phyloP scores from a whole-genome alignment of 2,797 vertebrate species.

The Heterohyrax brucei region DNA sequence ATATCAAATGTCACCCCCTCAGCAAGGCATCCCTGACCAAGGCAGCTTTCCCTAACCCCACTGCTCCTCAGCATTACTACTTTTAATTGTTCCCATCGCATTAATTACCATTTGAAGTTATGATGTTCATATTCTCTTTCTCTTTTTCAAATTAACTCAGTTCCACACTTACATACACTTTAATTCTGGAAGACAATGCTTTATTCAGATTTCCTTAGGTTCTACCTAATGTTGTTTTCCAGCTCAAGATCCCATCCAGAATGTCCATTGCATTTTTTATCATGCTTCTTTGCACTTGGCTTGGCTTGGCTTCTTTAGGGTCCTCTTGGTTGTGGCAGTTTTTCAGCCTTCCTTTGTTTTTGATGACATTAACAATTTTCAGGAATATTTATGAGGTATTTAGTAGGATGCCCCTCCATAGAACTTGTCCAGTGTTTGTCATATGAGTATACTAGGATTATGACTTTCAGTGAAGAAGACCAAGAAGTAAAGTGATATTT shows the following conservation, averaged over 20 bases:
- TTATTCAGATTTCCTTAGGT: conserved; percentile 20
- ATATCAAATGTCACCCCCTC: background rate
- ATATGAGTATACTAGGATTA: background rate
- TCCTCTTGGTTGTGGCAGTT: background rate
- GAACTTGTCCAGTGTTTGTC: background rate
- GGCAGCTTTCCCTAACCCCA: background rate
- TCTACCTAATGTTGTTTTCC: background rate
- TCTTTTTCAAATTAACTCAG: background rate
- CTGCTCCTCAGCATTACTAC: background rate
- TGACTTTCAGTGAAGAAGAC: background rate
- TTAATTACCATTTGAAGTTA: background rate
- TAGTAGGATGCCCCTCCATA: background rate
- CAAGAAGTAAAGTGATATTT: background rate
- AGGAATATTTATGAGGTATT: background rate
- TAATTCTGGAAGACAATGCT: background rate
- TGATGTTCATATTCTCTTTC: background rate
- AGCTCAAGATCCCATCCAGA: background rate
- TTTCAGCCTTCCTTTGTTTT: conserved; percentile 33
- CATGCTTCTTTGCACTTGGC: background rate
- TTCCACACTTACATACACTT: background rate
- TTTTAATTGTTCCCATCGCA: background rate
- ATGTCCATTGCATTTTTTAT: background rate
- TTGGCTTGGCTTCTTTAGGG: background rate
- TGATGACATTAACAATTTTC: background rate
- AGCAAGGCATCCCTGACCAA: background rate